Evolutionary conservation across 1,140 invertebrate genomes (phyloP), one percentile per base, ranked within the genome.

Genomic region (Octopus sinensis): DNA sequence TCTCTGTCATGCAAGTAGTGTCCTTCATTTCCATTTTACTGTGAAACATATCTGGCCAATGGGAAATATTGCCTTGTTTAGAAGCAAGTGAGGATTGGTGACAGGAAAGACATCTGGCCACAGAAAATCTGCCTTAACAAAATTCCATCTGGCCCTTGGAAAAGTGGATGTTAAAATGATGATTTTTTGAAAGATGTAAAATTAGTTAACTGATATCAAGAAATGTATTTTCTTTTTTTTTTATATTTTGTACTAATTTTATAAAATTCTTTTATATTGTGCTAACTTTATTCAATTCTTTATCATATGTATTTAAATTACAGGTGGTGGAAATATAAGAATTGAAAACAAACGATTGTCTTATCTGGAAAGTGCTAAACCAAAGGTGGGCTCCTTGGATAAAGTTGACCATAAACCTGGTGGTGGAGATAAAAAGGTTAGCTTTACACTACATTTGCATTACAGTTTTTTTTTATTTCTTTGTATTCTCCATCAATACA

Each of bases 361-460:
- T 88, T 98, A 97, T 91, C 95, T 97, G 89, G 96, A 86, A 79
- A 86, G 83, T 78, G 86, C 86, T 6, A 79, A 86, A 76, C 84
- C 90, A 13, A 90, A 88, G 81, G 83, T 90, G 53, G 89, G 89
- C 5, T 98, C 96, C 43, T 95, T 97, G 86, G 96, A 96, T 68
- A 98, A 98, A 91, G 94, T 96, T 13, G 94, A 95, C 85, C 95
- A 97, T 89, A 92, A 93, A 79, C 94, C 96, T 53, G 96, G 96
- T 81, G 97, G 97, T 82, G 97, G 97, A 54, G 93, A 93, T 82
- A 92, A 97, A 54, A 96, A 97, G 94, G 96, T 98, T 94, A 92
- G 81, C 73, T 10, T 62, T 62, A 62, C 17, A 13, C 43, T n/a
- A 6, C 17, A 12, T 62, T 12, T 62, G 56, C 17, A 62, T 12